phyloP scores from a whole-genome alignment of 2,888 invertebrate species.

The Luperina nickerlii region DNA sequence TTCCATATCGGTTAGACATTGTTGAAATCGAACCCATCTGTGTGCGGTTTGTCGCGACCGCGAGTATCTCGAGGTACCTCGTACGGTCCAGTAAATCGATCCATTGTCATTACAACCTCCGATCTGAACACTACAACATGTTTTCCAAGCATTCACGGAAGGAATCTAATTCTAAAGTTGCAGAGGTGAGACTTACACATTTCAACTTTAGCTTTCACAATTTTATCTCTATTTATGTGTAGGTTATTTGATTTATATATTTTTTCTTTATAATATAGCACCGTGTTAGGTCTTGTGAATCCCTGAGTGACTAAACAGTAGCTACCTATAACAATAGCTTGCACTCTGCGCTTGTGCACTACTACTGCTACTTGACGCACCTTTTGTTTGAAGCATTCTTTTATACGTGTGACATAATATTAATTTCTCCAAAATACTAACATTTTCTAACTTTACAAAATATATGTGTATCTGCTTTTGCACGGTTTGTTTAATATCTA shows the following conservation, averaged over 20 bases:
- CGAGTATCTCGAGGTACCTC: constrained; percentile 63
- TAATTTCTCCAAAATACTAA: constrained; percentile 89
- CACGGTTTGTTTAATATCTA: constrained; percentile 78
- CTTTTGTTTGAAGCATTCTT: constrained; percentile 73
- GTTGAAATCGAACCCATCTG: constrained; percentile 65
- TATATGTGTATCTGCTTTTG: constrained; percentile 75
- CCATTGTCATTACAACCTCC: constrained; percentile 77
- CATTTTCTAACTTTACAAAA: constrained; percentile 79
- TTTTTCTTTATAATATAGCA: constrained; percentile 44
- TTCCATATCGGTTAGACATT: constrained; percentile 64
- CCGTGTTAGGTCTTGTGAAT: constrained; percentile 63
- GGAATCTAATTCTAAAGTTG: constrained; percentile 81
- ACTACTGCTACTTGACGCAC: constrained; percentile 78
- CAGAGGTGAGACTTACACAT: constrained; percentile 83
- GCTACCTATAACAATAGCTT: constrained; percentile 72
- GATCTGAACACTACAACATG: constrained; percentile 84
- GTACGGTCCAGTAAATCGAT: constrained; percentile 79
- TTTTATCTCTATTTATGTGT: constrained; percentile 37
- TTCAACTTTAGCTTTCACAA: constrained; percentile 53
- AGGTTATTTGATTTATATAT: constrained; percentile 39
- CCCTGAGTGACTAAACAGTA: constrained; percentile 75
- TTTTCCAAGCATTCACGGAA: constrained; percentile 87
- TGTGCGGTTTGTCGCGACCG: constrained; percentile 74
- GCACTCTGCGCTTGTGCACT: constrained; percentile 84
- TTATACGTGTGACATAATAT: constrained; percentile 75